These are phyloP conservation scores for Poeciliopsis turneri DNA, from an alignment of 2,797 vertebrate genomes.

Conservation along the genomic window DNA sequence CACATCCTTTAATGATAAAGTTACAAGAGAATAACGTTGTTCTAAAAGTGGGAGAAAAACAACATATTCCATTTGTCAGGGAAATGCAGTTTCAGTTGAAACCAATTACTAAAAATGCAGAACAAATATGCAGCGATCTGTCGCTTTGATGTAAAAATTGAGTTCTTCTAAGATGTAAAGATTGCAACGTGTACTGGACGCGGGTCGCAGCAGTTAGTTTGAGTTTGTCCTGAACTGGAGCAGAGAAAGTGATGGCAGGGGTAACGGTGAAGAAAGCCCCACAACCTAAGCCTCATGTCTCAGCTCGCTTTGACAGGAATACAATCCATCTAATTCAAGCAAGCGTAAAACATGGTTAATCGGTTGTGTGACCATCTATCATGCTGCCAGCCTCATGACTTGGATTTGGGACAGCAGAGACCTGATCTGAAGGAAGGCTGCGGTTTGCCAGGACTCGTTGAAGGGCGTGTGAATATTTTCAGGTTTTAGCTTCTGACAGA, in stretches of 20 bases:
- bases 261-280: conserved; percentile 22
- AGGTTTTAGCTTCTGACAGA: background rate
- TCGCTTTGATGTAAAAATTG: too few species aligned
- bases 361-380: conserved; percentile 60
- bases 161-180: background rate
- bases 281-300: conserved; percentile 48
- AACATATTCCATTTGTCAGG: background rate
- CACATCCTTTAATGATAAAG: too few species aligned
- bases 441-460: conserved; percentile 38
- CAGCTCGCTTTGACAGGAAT: conserved; percentile 49
- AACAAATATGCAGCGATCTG: background rate
- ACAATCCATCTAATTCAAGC: conserved; percentile 61
- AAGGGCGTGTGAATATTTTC: conserved; percentile 15
- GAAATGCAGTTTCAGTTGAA: background rate
- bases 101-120: background rate
- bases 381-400: conserved; percentile 54
- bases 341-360: conserved; percentile 64
- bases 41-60: background rate
- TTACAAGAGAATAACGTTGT: background rate
- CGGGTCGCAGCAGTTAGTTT: background rate
- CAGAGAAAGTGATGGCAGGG: conserved; percentile 33
- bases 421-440: conserved; percentile 21
- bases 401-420: conserved; percentile 26
- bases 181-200: background rate
- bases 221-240: conserved; percentile 27